Evolutionary conservation across 2,888 invertebrate genomes (phyloP).

Genomic region (Tenthredo amoena): DNA sequence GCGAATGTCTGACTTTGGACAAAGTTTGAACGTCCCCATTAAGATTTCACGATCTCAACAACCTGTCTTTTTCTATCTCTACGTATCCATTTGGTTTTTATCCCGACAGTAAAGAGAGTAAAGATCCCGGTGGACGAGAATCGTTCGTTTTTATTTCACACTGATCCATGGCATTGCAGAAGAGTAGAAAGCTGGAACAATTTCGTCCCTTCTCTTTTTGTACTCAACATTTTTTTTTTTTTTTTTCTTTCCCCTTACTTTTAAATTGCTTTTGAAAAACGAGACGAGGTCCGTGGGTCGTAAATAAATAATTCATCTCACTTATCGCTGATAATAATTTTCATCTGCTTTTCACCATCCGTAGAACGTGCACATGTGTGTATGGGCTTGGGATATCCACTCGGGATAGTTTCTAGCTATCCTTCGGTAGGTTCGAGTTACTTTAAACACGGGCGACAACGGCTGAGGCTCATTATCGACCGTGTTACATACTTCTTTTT

Average conservation of each 20-base stretch:
- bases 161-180: neutral
- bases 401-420: neutral
- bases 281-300: neutral
- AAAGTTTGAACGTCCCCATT: slow-evolving; percentile 59
- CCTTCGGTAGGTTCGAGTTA: neutral
- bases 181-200: neutral
- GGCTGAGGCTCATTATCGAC: slow-evolving; percentile 61
- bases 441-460: slow-evolving; percentile 55
- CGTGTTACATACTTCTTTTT: slow-evolving; percentile 55
- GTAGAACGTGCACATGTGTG: neutral
- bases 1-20: neutral
- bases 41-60: slow-evolving; percentile 61
- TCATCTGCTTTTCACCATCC: neutral
- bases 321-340: neutral
- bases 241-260: neutral
- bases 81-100: slow-evolving; percentile 23
- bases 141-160: slow-evolving; percentile 29
- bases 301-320: neutral
- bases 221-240: neutral
- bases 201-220: neutral
- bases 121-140: neutral
- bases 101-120: slow-evolving; percentile 4
- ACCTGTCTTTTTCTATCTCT: slow-evolving; percentile 53
- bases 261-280: neutral
- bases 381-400: neutral